These are phyloP conservation scores for Podiceps cristatus DNA, from an alignment of 2,113 vertebrate genomes.

Conservation along the genomic window DNA sequence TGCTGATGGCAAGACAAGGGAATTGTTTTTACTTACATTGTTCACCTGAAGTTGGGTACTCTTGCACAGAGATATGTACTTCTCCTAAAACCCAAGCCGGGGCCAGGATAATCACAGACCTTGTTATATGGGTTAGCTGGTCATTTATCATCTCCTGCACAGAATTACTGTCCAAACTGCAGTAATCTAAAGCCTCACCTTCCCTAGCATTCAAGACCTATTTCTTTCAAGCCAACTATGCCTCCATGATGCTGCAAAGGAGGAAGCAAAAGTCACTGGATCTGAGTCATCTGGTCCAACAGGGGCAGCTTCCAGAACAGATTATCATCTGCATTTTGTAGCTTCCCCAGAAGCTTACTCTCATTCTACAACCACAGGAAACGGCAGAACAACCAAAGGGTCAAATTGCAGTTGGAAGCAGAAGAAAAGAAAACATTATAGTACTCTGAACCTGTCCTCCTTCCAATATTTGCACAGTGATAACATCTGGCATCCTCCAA, in stretches of 20 bases:
- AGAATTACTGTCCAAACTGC: background rate
- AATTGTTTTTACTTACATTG: background rate
- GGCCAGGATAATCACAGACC: background rate
- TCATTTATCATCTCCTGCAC: background rate
- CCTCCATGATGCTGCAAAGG: background rate
- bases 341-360: background rate
- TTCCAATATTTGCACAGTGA: background rate
- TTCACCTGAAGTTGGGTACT: background rate
- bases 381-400: background rate
- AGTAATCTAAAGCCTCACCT: background rate
- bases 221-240: background rate
- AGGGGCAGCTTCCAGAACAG: background rate
- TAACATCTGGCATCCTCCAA: background rate
- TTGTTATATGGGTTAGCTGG: background rate
- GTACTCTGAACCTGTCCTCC: background rate
- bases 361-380: background rate
- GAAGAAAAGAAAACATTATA: background rate
- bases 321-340: background rate
- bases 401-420: background rate
- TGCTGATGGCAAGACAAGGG: background rate
- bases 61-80: background rate
- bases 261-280: background rate
- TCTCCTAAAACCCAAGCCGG: background rate
- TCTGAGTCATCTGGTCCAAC: background rate
- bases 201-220: background rate